Conservation (phyloP, 1,140 invertebrate genomes). For the Bacillus rossius region DNA sequence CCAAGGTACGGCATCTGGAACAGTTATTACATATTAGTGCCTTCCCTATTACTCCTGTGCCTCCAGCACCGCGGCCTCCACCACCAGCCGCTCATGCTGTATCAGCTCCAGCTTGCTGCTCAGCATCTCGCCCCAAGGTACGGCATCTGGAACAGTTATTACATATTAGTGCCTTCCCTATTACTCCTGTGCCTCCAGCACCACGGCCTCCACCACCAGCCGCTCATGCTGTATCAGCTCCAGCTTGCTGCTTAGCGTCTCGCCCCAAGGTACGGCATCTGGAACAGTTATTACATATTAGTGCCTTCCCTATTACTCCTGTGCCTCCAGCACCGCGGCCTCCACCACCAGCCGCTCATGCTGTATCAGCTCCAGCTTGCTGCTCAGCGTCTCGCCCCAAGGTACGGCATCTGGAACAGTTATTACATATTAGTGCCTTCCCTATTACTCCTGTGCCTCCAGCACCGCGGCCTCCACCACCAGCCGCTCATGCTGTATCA, state of each 20-base stretch:
- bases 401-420: too few species aligned
- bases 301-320: slow-evolving; percentile 30
- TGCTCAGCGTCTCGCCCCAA: slow-evolving; percentile 29
- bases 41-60: slow-evolving; percentile 30
- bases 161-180: slow-evolving; percentile 25
- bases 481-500: slow-evolving; percentile 28
- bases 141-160: too few species aligned
- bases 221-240: slow-evolving; percentile 29
- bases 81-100: slow-evolving; percentile 25
- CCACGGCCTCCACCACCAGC: slow-evolving; percentile 8
- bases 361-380: slow-evolving; percentile 31
- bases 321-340: slow-evolving; percentile 5
- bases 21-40: too few species aligned
- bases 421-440: too few species aligned
- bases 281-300: too few species aligned
- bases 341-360: slow-evolving; percentile 24
- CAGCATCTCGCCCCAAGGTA: slow-evolving; percentile 28
- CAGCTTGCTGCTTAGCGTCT: too few species aligned
- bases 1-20: too few species aligned
- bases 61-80: slow-evolving; percentile 6
- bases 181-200: slow-evolving; percentile 25
- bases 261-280: too few species aligned
- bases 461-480: slow-evolving; percentile 6
- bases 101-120: slow-evolving; percentile 33
- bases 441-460: slow-evolving; percentile 28